Conservation (phyloP, 2,113 vertebrate species). For the Otis tarda region DNA sequence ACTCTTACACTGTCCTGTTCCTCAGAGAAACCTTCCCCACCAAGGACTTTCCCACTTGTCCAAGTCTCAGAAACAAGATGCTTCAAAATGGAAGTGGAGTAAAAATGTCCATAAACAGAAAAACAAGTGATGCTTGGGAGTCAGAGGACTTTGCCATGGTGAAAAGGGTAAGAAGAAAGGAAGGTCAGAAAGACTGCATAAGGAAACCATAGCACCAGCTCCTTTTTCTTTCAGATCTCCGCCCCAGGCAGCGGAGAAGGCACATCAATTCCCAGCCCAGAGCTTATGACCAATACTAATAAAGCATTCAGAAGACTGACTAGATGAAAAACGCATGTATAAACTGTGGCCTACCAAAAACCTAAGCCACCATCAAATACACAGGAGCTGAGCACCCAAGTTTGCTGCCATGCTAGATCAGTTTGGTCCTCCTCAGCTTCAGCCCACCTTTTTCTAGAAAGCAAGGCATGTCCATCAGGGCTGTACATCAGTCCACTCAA, state of each 20-base stretch:
- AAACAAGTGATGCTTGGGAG: neutral
- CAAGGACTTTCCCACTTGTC: neutral
- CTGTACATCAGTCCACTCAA: neutral
- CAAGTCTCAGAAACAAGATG: neutral
- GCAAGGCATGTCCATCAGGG: neutral
- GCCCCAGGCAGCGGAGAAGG: neutral
- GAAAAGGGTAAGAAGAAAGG: neutral
- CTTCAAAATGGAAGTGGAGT: neutral
- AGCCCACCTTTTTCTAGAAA: neutral
- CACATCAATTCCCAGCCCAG: slow-evolving; percentile 6
- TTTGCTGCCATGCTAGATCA: neutral
- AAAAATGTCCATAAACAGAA: neutral
- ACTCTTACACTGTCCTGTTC: neutral
- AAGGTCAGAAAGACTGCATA: neutral
- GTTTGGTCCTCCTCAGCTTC: neutral
- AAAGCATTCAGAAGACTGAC: neutral
- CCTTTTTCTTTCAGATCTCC: neutral
- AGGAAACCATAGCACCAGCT: neutral
- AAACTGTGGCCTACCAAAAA: neutral
- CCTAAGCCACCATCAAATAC: neutral
- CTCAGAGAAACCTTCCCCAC: neutral
- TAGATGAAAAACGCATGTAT: neutral
- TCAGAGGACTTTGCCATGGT: neutral
- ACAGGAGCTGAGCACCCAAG: accelerated
- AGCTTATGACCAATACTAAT: neutral